These are phyloP conservation scores for Pachyseris speciosa DNA, from an alignment of 64 coral and sea anemone genomes.

Conservation along the genomic window DNA sequence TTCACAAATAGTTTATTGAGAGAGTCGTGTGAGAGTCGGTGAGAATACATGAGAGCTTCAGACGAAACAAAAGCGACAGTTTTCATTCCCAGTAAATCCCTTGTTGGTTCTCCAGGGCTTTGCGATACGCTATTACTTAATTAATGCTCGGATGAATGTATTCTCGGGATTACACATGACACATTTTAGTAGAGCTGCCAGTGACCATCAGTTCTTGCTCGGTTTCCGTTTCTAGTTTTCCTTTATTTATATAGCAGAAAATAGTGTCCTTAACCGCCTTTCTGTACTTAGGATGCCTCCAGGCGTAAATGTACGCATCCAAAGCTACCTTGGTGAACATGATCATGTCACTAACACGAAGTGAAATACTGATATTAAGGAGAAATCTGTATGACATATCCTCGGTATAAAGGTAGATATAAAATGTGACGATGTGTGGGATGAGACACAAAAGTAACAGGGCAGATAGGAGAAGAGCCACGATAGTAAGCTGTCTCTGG, in stretches of 20 bases:
- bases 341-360: conserved; percentile 58
- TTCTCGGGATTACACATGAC: too few relatives aligned
- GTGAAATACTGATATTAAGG: conserved; percentile 40
- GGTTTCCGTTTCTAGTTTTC: neutral
- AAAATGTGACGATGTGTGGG: conserved; percentile 47
- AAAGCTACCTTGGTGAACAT: conserved; percentile 53
- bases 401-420: conserved; percentile 40
- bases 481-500: conserved; percentile 49
- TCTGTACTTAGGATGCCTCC: conserved; percentile 64
- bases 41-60: too few relatives aligned
- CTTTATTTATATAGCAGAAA: neutral
- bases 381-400: neutral
- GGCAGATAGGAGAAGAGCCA: conserved; percentile 30
- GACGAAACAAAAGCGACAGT: too few relatives aligned
- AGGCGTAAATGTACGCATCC: conserved; percentile 65
- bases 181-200: neutral
- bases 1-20: too few relatives aligned
- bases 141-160: too few relatives aligned
- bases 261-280: conserved; percentile 21
- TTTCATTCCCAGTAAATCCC: too few relatives aligned
- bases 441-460: conserved; percentile 28
- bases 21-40: too few relatives aligned
- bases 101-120: too few relatives aligned
- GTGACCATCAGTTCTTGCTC: conserved; percentile 11
- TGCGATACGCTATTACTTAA: too few relatives aligned